Base-by-base conservation (phyloP, 2,888 invertebrate species). In the Dynastes grantii region DNA sequence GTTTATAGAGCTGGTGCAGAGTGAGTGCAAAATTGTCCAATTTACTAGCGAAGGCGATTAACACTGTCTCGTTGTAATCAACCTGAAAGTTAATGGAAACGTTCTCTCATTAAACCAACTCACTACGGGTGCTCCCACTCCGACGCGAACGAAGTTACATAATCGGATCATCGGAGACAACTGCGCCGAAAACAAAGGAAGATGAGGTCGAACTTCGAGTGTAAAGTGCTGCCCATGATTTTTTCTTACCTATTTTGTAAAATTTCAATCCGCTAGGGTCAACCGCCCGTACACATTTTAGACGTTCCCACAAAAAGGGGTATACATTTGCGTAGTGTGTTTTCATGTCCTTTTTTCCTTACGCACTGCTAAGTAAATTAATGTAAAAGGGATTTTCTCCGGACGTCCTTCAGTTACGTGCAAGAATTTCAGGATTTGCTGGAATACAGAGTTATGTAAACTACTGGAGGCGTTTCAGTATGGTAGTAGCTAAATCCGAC, bases 81-180 rank as follows among this genome's bases (percentile, higher is more conserved):
- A 76, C 55, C 76, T 68, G 76, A 55, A 76, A 76, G 76, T 68
- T 76, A 76, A 76, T 76, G 68, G 65, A 76, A 76, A 76, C 68
- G 68, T 75, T 61, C 76, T 78, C 63, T 80, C 73, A 58, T 78
- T 78, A 78, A 80, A 73, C 53, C 63, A 78, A 65, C 73, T 71
- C 78, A 76, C 80, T 76, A 79, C 78, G 45, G 8, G 11, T 45
- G 45, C 73, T 71, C 40, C 37, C 55, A 55, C 71, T 71, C 55
- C n/a, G 55, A 55, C 16, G 55, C 37, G 71, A 76, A 78, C 78
- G 78, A 61, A 80, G 78, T 76, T 78, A 77, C 80, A 79, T 82
- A 81, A 82, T 82, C 81, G 79, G 81, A 82, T 82, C 81, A 81
- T 73, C 78, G 75, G 80, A 80, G 81, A 82, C 80, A 81, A 81